These are phyloP conservation scores for Teleogryllus oceanicus DNA, from an alignment of 2,888 invertebrate genomes.

Conservation along the genomic window DNA sequence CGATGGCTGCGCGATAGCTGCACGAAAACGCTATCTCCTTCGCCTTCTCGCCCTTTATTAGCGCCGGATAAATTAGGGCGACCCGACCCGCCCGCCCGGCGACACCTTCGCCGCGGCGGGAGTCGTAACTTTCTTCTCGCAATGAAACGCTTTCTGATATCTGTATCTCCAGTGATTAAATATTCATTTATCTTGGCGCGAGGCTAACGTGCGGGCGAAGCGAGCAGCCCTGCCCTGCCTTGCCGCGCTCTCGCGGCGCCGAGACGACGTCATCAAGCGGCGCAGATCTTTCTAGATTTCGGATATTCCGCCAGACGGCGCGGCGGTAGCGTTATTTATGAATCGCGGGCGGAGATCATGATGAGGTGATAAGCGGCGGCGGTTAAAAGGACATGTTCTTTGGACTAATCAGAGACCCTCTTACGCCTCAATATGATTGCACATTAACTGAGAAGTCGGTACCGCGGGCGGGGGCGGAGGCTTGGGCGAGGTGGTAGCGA, in stretches of 20 bases:
- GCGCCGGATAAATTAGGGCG: neutral
- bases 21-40: too few species aligned
- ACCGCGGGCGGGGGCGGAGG: neutral
- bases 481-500: neutral
- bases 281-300: constrained; percentile 9
- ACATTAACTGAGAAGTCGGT: constrained; percentile 22
- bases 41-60: neutral
- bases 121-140: constrained; percentile 9
- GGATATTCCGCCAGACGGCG: constrained; percentile 1
- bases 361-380: constrained; percentile 29
- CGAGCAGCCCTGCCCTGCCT: neutral
- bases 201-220: neutral
- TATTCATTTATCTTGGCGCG: neutral
- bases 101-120: neutral
- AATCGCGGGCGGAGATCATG: constrained; percentile 26
- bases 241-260: neutral
- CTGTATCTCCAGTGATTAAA: constrained; percentile 9
- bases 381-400: constrained; percentile 21
- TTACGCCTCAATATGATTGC: constrained; percentile 4
- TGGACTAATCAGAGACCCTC: constrained; percentile 21
- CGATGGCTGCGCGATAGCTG: too few species aligned
- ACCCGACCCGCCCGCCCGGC: neutral
- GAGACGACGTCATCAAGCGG: constrained; percentile 3
- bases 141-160: constrained; percentile 18
- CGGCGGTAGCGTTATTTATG: neutral